Conservation (phyloP, 2,113 vertebrate species). For the Heteronetta atricapilla region DNA sequence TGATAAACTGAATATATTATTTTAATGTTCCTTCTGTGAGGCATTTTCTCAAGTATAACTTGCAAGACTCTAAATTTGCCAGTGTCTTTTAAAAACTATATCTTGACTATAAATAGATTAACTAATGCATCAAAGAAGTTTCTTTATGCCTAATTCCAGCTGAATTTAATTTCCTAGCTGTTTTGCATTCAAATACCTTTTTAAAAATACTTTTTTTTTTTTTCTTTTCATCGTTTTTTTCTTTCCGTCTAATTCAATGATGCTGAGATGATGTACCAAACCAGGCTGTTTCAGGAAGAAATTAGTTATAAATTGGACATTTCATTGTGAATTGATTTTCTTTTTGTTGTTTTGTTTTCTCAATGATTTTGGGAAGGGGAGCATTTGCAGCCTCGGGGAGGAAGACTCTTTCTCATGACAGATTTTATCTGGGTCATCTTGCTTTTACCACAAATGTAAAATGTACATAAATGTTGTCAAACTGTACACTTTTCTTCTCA, state of each 20-base stretch:
- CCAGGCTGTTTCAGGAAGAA: background rate
- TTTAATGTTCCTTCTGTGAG: background rate
- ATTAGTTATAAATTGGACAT: background rate
- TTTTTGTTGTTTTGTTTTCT: background rate
- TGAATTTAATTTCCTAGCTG: background rate
- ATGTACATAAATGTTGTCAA: background rate
- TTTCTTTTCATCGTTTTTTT: background rate
- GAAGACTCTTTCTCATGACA: background rate
- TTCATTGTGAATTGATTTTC: background rate
- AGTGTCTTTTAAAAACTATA: background rate
- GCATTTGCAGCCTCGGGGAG: background rate
- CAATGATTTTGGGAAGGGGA: background rate
- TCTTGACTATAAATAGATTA: background rate
- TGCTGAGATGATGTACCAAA: background rate
- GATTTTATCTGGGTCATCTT: background rate
- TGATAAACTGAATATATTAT: background rate
- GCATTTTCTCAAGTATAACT: background rate
- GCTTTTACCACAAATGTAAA: background rate
- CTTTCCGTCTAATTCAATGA: background rate
- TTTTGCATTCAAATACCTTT: background rate
- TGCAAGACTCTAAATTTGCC: background rate
- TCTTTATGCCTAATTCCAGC: background rate
- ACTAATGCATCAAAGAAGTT: background rate
- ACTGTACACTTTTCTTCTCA: background rate
- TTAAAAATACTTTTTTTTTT: background rate